Evolutionary conservation across 2,888 invertebrate species (phyloP), one percentile per base, ranked within the genome.

Genomic region (Galeopsomyia nigrocyanea): DNA sequence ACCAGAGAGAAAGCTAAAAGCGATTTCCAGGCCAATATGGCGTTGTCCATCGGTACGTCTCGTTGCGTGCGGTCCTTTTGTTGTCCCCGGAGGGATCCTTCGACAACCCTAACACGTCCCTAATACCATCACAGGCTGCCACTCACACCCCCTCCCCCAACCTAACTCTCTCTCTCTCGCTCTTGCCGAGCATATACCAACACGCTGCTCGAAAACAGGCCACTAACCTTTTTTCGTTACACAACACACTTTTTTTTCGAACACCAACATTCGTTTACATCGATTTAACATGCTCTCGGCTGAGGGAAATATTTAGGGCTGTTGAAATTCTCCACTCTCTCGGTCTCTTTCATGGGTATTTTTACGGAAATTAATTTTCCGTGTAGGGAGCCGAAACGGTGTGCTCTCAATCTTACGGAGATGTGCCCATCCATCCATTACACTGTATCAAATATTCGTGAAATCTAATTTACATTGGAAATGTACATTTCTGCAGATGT

Each of bases 11-110:
- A 16, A 53, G 22, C 21, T 64, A 69, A 77, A 79, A 78, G 80
- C 80, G 76, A 80, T 79, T 78, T 68, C 78, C 77, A 72, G 74
- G 75, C 77, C 81, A 83, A 83, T 69, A 73, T 69, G 68, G 79
- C 82, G 82, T 83, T 84, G 84, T 84, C 81, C 83, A 80, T 79
- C 79, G 80, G 80, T 80, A 80, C 81, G 81, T 82, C 79, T 82
- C 80, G 82, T 79, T 82, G 81, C 81, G 81, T 82, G 84, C 79
- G 84, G 83, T 82, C 85, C 84, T 85, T 84, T 84, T 84, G 85
- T 85, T 80, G 81, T 81, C 81, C 78, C 81, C 78, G 75, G 80
- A 79, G 82, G 81, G 80, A 81, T 80, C 80, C 81, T 80, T 80
- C 80, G 81, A 82, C 83, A 84, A 83, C 81, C 82, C 82, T 82